phyloP scores from a whole-genome alignment of 2,113 vertebrate genomes.

The Corvus moneduloides region DNA sequence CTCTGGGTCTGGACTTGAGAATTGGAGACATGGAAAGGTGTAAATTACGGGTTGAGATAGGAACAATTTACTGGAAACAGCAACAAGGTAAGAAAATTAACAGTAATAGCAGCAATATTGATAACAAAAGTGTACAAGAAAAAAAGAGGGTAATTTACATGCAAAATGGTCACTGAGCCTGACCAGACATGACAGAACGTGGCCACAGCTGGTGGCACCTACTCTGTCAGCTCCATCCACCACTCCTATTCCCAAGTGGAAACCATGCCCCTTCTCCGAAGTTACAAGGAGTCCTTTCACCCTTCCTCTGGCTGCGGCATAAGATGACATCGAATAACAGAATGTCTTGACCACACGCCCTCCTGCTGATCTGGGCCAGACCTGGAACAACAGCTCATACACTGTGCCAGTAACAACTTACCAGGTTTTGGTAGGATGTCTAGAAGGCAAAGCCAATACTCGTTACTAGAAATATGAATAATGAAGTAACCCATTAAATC shows the following conservation, averaged over 20 bases:
- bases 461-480: background rate
- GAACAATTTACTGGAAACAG: background rate
- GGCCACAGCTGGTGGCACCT: background rate
- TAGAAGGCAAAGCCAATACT: background rate
- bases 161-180: background rate
- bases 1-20: rapidly evolving
- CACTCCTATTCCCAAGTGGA: rapidly evolving
- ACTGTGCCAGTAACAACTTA: background rate
- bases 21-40: background rate
- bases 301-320: background rate
- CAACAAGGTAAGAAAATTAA: background rate
- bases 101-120: background rate
- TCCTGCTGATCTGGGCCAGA: background rate
- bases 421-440: background rate
- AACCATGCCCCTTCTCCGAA: background rate
- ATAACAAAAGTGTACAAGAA: background rate
- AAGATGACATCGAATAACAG: background rate
- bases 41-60: background rate
- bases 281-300: background rate
- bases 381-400: background rate
- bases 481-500: background rate
- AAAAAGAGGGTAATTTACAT: background rate
- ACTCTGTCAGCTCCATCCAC: background rate
- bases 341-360: background rate
- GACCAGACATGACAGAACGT: rapidly evolving